Evolutionary conservation across 2,113 vertebrate species (phyloP).

Genomic region (Lynx canadensis): DNA sequence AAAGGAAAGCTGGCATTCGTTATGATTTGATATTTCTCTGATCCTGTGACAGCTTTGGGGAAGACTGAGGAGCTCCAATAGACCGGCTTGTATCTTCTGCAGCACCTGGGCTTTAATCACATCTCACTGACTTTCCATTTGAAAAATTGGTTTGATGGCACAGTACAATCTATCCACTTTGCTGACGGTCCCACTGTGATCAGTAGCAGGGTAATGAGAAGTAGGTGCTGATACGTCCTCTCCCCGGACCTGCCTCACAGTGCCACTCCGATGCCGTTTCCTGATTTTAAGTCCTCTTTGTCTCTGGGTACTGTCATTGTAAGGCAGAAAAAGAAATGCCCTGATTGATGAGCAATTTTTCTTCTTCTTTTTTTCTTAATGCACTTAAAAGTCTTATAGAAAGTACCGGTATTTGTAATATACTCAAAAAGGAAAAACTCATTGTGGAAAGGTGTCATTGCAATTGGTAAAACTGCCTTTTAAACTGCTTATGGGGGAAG

Average conservation of each 20-base stretch:
- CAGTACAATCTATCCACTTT: background rate
- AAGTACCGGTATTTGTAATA: background rate
- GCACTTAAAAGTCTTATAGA: background rate
- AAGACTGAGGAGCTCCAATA: background rate
- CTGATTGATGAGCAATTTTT: background rate
- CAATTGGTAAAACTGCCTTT: background rate
- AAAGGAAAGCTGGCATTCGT: background rate
- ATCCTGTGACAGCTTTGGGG: background rate
- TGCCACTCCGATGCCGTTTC: background rate
- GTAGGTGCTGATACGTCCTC: background rate
- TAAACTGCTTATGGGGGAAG: background rate
- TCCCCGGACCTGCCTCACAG: background rate
- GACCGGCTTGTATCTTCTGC: background rate
- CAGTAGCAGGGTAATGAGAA: background rate
- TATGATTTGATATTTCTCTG: conserved; percentile 1
- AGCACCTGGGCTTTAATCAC: background rate
- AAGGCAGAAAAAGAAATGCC: conserved; percentile 50
- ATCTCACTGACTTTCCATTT: conserved; percentile 15
- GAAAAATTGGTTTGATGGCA: background rate
- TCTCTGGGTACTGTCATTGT: background rate
- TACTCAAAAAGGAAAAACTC: conserved; percentile 2
- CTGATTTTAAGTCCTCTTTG: conserved; percentile 2
- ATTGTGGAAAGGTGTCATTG: background rate
- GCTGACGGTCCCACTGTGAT: background rate
- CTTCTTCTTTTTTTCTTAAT: background rate